Percentiles rank a stretch among this genome's conserved stretches.
phyloP scores from a whole-genome alignment of 2,888 invertebrate species.

The Notocelia uddmanniana region DNA sequence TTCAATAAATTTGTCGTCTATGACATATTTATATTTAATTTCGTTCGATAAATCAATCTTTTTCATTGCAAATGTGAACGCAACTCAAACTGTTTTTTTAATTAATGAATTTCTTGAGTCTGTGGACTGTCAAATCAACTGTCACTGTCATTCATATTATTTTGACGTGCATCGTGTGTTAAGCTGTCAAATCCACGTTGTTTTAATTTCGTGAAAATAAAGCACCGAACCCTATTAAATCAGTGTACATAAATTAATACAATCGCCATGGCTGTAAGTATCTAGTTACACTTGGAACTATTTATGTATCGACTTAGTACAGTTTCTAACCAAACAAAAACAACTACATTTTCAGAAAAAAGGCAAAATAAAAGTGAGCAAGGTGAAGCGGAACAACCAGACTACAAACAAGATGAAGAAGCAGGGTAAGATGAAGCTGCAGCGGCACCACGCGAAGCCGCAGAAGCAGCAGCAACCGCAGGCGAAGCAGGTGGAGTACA shows the following conservation, averaged over 20 bases:
- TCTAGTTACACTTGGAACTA: neutral
- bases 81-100: neutral
- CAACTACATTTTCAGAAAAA: conserved; percentile 74
- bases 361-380: conserved; percentile 83
- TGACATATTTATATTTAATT: neutral
- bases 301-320: neutral
- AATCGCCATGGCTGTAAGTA: conserved; percentile 73
- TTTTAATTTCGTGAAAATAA: conserved; percentile 50
- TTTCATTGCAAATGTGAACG: conserved; percentile 1
- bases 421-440: conserved; percentile 82
- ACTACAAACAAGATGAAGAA: conserved; percentile 85
- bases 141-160: conserved; percentile 3
- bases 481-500: conserved; percentile 67
- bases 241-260: neutral
- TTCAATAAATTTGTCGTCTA: neutral
- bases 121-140: neutral
- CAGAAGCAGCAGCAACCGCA: conserved; percentile 70
- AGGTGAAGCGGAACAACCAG: conserved; percentile 85
- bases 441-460: conserved; percentile 72
- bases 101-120: neutral
- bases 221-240: neutral
- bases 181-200: conserved; percentile 55
- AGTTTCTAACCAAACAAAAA: conserved; percentile 15
- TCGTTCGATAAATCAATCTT: too few relatives aligned
- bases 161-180: conserved; percentile 20